Conservation (phyloP, 1,140 invertebrate genomes). For the Frieseomelitta varia region DNA sequence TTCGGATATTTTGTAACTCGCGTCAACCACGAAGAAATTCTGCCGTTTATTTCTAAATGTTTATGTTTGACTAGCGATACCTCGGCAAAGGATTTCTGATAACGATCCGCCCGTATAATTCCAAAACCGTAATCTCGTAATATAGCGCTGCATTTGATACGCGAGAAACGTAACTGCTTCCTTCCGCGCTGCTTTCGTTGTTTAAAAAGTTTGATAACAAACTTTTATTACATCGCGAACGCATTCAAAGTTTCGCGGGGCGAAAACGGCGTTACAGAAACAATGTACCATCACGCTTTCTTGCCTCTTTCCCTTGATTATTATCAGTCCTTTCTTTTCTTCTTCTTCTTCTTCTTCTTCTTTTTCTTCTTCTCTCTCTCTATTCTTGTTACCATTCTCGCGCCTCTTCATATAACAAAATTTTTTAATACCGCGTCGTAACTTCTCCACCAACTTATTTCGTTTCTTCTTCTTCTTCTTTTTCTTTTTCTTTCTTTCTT, state of each 20-base stretch:
- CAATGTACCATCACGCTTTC: constrained; percentile 1
- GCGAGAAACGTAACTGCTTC: not conserved
- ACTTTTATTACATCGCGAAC: constrained; percentile 31
- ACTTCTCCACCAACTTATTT: not conserved
- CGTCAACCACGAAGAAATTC: too few species aligned
- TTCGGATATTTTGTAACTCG: too few species aligned
- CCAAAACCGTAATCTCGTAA: not conserved
- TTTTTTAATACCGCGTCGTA: constrained; percentile 18
- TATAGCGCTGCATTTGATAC: not conserved
- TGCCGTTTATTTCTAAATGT: too few species aligned
- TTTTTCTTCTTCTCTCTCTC: not conserved
- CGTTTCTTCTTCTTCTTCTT: constrained; percentile 6
- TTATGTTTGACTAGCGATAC: too few species aligned
- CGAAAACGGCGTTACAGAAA: constrained; percentile 6
- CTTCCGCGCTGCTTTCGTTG: not conserved
- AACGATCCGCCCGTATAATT: not conserved
- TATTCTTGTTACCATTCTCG: constrained; percentile 34
- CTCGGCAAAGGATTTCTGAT: too few species aligned
- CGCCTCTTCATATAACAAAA: not conserved
- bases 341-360: too few species aligned
- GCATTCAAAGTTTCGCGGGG: not conserved
- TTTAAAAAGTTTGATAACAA: constrained; percentile 26
- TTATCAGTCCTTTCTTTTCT: not conserved
- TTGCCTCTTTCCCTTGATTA: constrained; percentile 10
- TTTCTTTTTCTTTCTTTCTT: not conserved